These are phyloP conservation scores for Plagiodera versicolora DNA, from an alignment of 2,888 invertebrate species.

Conservation along the genomic window DNA sequence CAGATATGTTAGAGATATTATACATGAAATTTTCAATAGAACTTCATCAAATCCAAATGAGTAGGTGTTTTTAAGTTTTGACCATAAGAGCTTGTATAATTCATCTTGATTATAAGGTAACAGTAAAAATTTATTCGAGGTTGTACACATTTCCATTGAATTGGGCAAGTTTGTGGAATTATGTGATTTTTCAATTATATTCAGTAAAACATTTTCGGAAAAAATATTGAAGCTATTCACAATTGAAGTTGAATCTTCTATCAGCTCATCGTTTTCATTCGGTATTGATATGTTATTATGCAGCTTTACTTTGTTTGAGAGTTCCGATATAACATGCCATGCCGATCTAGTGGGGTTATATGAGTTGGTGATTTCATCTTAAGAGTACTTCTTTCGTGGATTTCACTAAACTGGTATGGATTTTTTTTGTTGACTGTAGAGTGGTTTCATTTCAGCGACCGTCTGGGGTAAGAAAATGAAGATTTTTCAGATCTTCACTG, in stretches of 20 bases:
- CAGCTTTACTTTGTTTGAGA: not conserved
- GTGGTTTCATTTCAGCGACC: not conserved
- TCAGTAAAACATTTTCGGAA: too few species aligned
- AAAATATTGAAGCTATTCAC: not conserved
- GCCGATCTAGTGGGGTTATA: not conserved
- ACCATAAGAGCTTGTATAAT: too few species aligned
- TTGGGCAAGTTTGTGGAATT: too few species aligned
- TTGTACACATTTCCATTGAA: too few species aligned
- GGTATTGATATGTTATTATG: not conserved
- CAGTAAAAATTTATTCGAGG: too few species aligned
- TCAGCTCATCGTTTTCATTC: not conserved
- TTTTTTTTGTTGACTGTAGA: not conserved
- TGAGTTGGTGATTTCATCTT: not conserved
- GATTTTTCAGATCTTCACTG: not conserved
- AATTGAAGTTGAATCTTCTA: not conserved
- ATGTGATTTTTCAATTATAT: too few species aligned
- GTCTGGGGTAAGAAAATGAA: not conserved
- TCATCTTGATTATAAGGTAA: too few species aligned
- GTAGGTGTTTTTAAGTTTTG: too few species aligned
- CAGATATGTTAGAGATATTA: too few species aligned
- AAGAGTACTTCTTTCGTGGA: not conserved
- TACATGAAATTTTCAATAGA: too few species aligned
- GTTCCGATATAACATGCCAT: constrained; percentile 4
- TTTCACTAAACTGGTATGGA: not conserved
- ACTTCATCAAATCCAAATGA: too few species aligned